A percentile compares a stretch with the other conserved stretches of the same genome.
phyloP scores from a whole-genome alignment of 2,888 invertebrate genomes.

The Drosophila histrio region DNA sequence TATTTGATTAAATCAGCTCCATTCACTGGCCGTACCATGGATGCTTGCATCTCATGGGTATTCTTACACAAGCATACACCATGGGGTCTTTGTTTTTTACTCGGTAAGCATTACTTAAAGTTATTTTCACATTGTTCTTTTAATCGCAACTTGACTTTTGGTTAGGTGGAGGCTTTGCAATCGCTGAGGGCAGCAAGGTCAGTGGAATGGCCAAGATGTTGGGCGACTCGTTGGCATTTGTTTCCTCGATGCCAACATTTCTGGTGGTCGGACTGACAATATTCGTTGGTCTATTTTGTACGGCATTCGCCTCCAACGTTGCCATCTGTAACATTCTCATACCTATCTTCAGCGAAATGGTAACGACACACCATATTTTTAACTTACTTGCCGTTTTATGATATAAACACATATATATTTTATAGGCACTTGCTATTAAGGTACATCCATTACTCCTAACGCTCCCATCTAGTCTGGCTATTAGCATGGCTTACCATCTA shows the following conservation, averaged over 20 bases:
- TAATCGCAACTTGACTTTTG: background rate
- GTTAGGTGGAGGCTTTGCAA: constrained; percentile 93
- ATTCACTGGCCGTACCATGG: constrained; percentile 84
- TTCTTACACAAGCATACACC: constrained; percentile 91
- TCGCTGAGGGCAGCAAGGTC: constrained; percentile 92
- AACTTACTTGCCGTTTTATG: background rate
- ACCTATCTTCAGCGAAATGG: constrained; percentile 91
- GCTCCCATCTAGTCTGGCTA: constrained; percentile 92
- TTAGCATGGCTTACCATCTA: constrained; percentile 95
- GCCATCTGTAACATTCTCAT: constrained; percentile 94
- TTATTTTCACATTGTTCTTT: background rate
- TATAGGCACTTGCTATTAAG: constrained; percentile 87
- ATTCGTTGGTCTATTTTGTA: constrained; percentile 89
- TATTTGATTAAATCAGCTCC: constrained; percentile 38
- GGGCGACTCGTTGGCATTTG: constrained; percentile 88
- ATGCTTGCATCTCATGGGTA: constrained; percentile 90
- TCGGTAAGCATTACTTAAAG: constrained; percentile 85
- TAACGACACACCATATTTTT: constrained; percentile 24
- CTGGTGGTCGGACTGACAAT: constrained; percentile 88
- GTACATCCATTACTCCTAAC: constrained; percentile 94
- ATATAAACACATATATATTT: background rate
- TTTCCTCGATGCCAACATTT: constrained; percentile 86
- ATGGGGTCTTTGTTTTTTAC: constrained; percentile 93
- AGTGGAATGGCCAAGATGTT: constrained; percentile 91
- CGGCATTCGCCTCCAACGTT: constrained; percentile 91